Evolutionary conservation across 2,888 invertebrate species (phyloP), one percentile per base, ranked within the genome.

Genomic region (Cataglyphis rosenhaueri): DNA sequence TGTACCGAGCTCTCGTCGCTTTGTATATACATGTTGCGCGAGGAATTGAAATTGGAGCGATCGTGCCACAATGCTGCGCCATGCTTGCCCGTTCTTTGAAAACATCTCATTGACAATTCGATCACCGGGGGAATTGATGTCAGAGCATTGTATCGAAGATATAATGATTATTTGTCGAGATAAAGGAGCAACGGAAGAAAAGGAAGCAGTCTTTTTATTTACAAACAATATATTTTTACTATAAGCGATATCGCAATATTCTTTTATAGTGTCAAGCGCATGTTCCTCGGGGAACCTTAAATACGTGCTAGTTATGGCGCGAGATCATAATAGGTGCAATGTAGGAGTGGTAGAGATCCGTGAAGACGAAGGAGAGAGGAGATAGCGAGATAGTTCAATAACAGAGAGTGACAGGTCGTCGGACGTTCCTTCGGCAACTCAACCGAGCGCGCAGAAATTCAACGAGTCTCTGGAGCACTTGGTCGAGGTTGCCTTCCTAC

Each of bases 391-490:
- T 65, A 71, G 55, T 70, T 79, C 70, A 73, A 55, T 38, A 68
- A 68, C 55, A 65, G 8, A 44, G 78, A 84, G 78, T 76, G 83
- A 75, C 85, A 21, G 66, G 9, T 38, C 44, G 81, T 75, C 74
- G 83, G 57, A 64, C 74, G 70, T 55, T 35, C 83, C 79, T 85
- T 83, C 83, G 61, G 64, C 18, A 78, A 71, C 66, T 44, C 75
- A 18, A 83, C 71, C 76, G 68, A 76, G 81, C 68, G 76, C 57
- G 83, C 65, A 57, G 84, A 85, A 85, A 87, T 84, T 87, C 85
- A 84, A 86, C 82, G 81, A 83, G 61, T 82, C 84, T 84, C 82
- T 57, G 12, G 81, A 81, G 84, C 73, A 81, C 86, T 81, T 52
- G 82, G 64, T 76, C 66, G 86, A 78, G 75, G 76, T 85, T 64